These are phyloP conservation scores for Albula goreensis DNA, from an alignment of 2,113 vertebrate species.

Conservation along the genomic window DNA sequence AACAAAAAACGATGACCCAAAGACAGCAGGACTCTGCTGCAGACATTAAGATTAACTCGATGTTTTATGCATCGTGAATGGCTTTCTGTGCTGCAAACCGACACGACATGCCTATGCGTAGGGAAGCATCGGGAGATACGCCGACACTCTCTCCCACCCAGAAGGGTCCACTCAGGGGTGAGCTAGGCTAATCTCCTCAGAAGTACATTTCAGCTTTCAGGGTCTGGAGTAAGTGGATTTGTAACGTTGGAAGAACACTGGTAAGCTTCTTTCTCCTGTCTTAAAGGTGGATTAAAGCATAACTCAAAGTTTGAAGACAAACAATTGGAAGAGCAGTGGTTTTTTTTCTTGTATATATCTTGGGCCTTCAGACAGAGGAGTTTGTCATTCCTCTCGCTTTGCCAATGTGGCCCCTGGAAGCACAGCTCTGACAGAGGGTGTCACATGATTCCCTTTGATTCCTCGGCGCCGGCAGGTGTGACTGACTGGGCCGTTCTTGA, in stretches of 20 bases:
- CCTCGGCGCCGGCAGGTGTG: constrained; percentile 39
- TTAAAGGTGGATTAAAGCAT: constrained; percentile 22
- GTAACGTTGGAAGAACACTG: background rate
- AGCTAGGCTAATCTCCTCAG: constrained; percentile 24
- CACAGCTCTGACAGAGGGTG: constrained; percentile 42
- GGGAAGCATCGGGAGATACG: constrained; percentile 6
- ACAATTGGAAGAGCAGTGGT: background rate
- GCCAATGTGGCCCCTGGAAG: constrained; percentile 7
- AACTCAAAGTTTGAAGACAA: background rate
- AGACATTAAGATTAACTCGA: constrained; percentile 3
- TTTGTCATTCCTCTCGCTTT: background rate
- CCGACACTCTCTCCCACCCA: background rate
- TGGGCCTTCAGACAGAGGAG: background rate
- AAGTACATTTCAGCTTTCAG: constrained; percentile 30
- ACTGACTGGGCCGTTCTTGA: constrained; percentile 41
- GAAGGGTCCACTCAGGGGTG: background rate
- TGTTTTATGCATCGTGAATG: background rate
- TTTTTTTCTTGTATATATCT: background rate
- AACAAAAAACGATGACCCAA: background rate
- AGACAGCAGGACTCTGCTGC: background rate
- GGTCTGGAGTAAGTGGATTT: constrained; percentile 25
- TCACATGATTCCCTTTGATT: constrained; percentile 42
- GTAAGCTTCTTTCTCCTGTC: constrained; percentile 27
- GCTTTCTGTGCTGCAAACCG: background rate
- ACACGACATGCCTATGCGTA: background rate